Conservation (phyloP, 1,140 invertebrate genomes). For the Linepithema humile region DNA sequence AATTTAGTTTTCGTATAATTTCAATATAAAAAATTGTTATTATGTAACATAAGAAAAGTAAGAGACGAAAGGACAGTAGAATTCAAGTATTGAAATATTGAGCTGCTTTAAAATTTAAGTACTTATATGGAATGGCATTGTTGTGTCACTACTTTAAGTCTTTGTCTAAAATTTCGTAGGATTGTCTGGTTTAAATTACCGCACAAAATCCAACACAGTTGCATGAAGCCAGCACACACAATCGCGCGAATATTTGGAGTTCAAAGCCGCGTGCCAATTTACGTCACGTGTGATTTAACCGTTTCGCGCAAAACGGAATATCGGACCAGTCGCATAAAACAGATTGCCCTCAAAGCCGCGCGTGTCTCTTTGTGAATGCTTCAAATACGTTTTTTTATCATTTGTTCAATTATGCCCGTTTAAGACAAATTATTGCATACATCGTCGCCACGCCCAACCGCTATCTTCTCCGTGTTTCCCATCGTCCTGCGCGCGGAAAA, state of each 20-base stretch:
- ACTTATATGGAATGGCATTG: too few relatives aligned
- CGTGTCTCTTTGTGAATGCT: constrained; percentile 5
- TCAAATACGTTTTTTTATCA: constrained; percentile 2
- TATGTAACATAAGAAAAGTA: background rate
- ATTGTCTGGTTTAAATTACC: constrained; percentile 46
- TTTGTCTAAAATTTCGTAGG: background rate
- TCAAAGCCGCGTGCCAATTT: constrained; percentile 62
- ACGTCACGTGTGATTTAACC: constrained; percentile 66
- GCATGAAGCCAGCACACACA: background rate
- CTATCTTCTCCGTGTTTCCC: constrained; percentile 5
- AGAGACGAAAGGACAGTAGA: background rate
- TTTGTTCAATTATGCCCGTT: constrained; percentile 18
- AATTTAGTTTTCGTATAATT: background rate
- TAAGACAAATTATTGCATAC: constrained; percentile 43
- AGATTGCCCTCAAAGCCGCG: constrained; percentile 24
- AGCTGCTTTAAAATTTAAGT: too few relatives aligned
- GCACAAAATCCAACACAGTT: constrained; percentile 34
- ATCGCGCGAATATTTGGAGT: constrained; percentile 14
- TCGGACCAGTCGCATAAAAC: constrained; percentile 55
- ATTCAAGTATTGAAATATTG: background rate
- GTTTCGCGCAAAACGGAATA: constrained; percentile 64
- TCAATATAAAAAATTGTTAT: background rate
- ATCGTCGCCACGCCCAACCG: constrained; percentile 7
- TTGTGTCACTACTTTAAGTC: background rate
- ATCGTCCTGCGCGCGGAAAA: constrained; percentile 27